phyloP scores from a whole-genome alignment of 37 sponge, comb jelly and placozoan species.

The Axinella damicornis region DNA sequence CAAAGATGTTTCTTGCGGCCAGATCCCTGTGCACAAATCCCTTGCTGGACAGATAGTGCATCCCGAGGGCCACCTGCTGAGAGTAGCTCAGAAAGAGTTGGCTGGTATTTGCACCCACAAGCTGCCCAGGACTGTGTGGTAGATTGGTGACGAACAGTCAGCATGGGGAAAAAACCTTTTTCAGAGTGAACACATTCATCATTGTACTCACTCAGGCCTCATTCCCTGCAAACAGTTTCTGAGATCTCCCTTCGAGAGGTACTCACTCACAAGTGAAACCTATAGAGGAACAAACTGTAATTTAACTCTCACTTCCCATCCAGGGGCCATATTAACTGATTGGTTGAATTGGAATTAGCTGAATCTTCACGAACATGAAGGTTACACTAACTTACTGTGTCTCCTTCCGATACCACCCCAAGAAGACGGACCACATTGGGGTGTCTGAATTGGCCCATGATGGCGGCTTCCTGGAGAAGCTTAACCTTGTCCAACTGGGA shows the following conservation, averaged over 20 bases:
- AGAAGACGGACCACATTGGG: constrained; percentile 54
- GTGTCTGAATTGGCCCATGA: constrained; percentile 65
- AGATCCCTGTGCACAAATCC: constrained; percentile 81
- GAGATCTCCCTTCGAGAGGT: constrained; percentile 58
- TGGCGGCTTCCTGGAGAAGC: constrained; percentile 58
- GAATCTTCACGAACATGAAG: no score
- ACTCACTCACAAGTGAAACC: constrained; percentile 48
- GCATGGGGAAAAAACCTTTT: background rate
- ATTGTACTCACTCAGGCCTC: constrained; percentile 25
- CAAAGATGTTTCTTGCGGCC: constrained; percentile 78
- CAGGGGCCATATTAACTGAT: no score
- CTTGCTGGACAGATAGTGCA: constrained; percentile 75
- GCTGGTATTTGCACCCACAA: background rate
- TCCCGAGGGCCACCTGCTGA: no score
- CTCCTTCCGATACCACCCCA: constrained; percentile 35
- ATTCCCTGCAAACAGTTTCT: constrained; percentile 29
- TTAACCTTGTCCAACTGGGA: constrained; percentile 3
- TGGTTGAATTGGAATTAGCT: no score
- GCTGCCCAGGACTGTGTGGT: background rate
- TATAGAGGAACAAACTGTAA: no score
- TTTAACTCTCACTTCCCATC: no score
- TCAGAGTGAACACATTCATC: no score
- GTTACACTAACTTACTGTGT: no score
- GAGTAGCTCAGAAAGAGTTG: no score
- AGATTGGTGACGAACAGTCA: background rate